Evolutionary conservation across 1,140 invertebrate genomes (phyloP), one percentile per base, ranked within the genome.

Genomic region (Mercenaria mercenaria): DNA sequence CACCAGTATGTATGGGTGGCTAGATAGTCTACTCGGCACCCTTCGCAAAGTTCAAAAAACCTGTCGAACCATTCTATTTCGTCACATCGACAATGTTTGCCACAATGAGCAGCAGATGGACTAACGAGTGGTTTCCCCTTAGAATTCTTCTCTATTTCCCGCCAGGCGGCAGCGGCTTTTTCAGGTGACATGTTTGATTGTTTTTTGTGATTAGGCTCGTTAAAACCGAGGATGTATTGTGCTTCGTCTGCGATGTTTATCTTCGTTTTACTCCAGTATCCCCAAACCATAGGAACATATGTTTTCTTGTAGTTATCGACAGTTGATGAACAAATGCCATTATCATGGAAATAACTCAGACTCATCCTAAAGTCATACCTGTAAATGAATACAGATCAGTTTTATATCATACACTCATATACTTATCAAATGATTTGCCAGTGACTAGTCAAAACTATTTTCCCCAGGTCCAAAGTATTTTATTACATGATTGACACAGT

Each of bases 171-270:
- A 11, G 91, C 91, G 6, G 88, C 91, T 18, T 86, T 61, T 52
- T 85, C 52, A 3, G 92, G 91, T 18, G 85, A 72, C 18, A 91
- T 56, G 26, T 92, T 90, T 23, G 92, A 39, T 50, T 93, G 92
- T 37, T 64, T n/a, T n/a, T 69, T 37, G 50, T 90, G 84, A 77
- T 93, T 92, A 39, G 92, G 92, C 43, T 93, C 92, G 56, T 93
- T 93, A 39, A 90, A 93, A 10, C 90, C 88, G 15, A 93, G 83
- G 26, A 93, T 52, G 47, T 72, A 81, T 43, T 67, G n/a, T n/a
- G 92, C 69, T 4, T 92, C 47, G 2, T 41, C 3, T 0, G 69
- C 61, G 8, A 91, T 47, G 32, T 86, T 43, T 20, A 91, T n/a
- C n/a, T 52, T 52, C 6, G 67, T 82, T 20, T 67, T 61, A 20